Conservation (phyloP, 2,888 invertebrate genomes). For the Sphaerophoria rueppellii region DNA sequence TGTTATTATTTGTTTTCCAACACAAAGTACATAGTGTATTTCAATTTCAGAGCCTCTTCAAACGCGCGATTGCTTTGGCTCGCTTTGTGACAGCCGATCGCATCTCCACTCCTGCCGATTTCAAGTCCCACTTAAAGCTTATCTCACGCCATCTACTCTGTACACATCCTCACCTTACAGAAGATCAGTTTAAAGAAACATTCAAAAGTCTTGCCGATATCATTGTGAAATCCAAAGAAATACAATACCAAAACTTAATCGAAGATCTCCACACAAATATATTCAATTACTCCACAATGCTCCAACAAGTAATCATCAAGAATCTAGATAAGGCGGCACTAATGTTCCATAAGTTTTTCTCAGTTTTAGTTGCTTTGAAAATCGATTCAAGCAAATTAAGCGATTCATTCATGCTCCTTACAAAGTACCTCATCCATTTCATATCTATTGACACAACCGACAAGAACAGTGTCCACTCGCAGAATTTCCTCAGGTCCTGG, state of each 20-base stretch:
- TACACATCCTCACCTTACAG: constrained; percentile 31
- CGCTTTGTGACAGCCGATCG: constrained; percentile 26
- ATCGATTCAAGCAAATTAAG: neutral
- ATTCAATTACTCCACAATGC: constrained; percentile 7
- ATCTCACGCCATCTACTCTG: constrained; percentile 58
- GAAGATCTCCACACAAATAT: constrained; percentile 50
- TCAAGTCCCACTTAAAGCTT: constrained; percentile 61
- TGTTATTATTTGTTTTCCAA: neutral
- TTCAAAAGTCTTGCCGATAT: constrained; percentile 27
- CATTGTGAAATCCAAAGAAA: constrained; percentile 32
- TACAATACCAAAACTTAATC: constrained; percentile 46
- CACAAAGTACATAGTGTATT: neutral
- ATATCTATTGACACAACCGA: constrained; percentile 45
- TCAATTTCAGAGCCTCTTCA: constrained; percentile 42
- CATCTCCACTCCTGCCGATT: constrained; percentile 40
- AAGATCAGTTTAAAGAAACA: constrained; percentile 35
- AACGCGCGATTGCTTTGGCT: constrained; percentile 11
- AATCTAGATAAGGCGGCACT: constrained; percentile 16
- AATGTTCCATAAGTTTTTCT: constrained; percentile 51
- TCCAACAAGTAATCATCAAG: constrained; percentile 38
- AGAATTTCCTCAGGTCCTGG: constrained; percentile 75
- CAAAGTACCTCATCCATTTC: constrained; percentile 40
- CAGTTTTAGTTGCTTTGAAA: constrained; percentile 18
- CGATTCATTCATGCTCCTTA: constrained; percentile 12
- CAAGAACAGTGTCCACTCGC: constrained; percentile 50